These are phyloP conservation scores for Chrysolophus pictus DNA, from an alignment of 2,797 vertebrate species.

Conservation along the genomic window DNA sequence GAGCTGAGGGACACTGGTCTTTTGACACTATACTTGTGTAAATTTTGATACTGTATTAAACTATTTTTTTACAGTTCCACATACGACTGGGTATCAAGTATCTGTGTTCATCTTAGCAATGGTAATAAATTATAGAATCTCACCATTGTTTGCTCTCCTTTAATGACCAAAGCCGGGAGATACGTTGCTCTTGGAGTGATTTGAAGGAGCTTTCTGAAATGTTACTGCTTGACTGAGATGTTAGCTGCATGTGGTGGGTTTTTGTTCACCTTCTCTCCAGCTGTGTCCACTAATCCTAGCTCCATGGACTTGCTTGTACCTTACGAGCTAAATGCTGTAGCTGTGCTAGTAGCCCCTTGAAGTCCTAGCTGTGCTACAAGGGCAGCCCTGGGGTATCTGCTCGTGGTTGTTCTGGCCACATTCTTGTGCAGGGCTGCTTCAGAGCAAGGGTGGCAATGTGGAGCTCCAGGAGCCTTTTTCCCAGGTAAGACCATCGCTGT, in stretches of 20 bases:
- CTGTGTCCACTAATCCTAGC: not conserved
- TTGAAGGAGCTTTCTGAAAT: not conserved
- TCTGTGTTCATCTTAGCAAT: conserved; percentile 83
- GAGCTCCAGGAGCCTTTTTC: fast-evolving
- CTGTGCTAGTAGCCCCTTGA: not conserved
- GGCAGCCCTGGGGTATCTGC: not conserved
- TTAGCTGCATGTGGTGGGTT: not conserved
- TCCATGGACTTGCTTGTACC: not conserved
- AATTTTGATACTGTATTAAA: conserved; percentile 89
- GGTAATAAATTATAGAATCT: conserved; percentile 86
- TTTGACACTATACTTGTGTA: conserved; percentile 84
- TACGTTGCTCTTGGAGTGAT: not conserved
- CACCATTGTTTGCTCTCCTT: conserved; percentile 56
- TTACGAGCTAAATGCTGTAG: not conserved
- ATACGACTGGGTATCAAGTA: conserved; percentile 82
- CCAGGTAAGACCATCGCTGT: conserved; percentile 24
- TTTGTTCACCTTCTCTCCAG: not conserved
- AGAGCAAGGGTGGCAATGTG: fast-evolving
- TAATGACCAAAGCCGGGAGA: not conserved
- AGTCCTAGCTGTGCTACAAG: not conserved
- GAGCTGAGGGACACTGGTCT: conserved; percentile 77
- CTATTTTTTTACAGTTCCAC: conserved; percentile 88
- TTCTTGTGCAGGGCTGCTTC: fast-evolving
- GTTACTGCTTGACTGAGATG: not conserved
- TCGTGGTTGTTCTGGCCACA: fast-evolving